Evolutionary conservation across 2,888 invertebrate genomes (phyloP).

Genomic region (Napeogenes sylphis): DNA sequence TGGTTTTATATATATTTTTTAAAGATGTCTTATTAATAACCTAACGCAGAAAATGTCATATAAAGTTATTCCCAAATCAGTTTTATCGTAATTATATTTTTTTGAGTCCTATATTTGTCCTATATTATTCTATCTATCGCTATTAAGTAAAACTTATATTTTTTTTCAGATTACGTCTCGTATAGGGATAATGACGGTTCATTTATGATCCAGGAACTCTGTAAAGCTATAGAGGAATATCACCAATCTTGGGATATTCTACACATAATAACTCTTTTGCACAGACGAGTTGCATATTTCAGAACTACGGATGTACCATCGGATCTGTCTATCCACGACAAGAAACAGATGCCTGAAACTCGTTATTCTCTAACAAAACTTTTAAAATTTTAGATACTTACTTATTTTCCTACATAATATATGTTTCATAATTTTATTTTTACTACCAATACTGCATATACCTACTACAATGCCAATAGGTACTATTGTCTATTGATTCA

Average conservation of each 20-base stretch:
- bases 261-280: constrained; percentile 50
- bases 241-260: constrained; percentile 45
- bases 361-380: constrained; percentile 55
- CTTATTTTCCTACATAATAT: neutral
- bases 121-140: too few species aligned
- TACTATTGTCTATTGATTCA: too few species aligned
- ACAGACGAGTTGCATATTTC: constrained; percentile 46
- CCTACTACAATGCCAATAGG: too few species aligned
- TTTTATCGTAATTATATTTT: too few species aligned
- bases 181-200: constrained; percentile 51
- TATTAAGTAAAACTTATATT: neutral
- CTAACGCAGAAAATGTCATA: too few species aligned
- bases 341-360: constrained; percentile 60
- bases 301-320: constrained; percentile 41
- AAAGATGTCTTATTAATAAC: too few species aligned
- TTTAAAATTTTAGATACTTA: constrained; percentile 35
- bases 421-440: too few species aligned
- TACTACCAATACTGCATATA: too few species aligned
- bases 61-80: too few species aligned
- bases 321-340: constrained; percentile 38
- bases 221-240: constrained; percentile 43
- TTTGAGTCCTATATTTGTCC: too few species aligned
- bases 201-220: constrained; percentile 59
- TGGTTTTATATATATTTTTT: too few species aligned
- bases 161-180: constrained; percentile 47